These are phyloP conservation scores for Drosophila guanche DNA, from an alignment of 1,140 invertebrate species.

Conservation along the genomic window DNA sequence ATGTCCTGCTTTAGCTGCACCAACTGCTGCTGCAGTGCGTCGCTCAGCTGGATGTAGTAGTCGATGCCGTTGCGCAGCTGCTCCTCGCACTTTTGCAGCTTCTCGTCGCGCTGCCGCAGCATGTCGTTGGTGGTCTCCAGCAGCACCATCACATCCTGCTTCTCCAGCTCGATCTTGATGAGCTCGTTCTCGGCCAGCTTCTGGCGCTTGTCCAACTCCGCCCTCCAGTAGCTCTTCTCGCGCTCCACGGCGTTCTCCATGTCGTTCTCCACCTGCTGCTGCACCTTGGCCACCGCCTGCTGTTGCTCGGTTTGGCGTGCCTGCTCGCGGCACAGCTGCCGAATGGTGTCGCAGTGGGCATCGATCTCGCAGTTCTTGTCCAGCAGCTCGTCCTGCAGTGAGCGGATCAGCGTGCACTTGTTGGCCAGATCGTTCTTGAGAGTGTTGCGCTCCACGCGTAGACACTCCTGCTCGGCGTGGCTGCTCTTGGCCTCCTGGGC, in stretches of 20 bases:
- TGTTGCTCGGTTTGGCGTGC: conserved; percentile 79
- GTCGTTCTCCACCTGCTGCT: conserved; percentile 83
- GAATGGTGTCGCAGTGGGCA: conserved; percentile 72
- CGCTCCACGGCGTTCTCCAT: conserved; percentile 82
- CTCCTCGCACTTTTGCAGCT: conserved; percentile 83
- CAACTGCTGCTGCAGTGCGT: conserved; percentile 76
- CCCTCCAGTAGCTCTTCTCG: conserved; percentile 82
- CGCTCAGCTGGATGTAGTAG: conserved; percentile 77
- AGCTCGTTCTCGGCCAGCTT: conserved; percentile 84
- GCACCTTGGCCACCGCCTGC: conserved; percentile 83
- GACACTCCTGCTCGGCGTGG: conserved; percentile 73
- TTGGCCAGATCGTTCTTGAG: conserved; percentile 82
- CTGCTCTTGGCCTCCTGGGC: conserved; percentile 66
- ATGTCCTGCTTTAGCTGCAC: conserved; percentile 82
- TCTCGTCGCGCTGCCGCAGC: conserved; percentile 78
- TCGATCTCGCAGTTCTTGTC: conserved; percentile 83
- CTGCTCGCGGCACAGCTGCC: conserved; percentile 79
- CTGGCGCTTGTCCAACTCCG: conserved; percentile 85
- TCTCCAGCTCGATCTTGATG: conserved; percentile 84
- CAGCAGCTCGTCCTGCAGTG: conserved; percentile 80
- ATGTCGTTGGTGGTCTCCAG: conserved; percentile 82
- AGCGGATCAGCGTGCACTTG: conserved; percentile 75
- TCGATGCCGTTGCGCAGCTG: conserved; percentile 80
- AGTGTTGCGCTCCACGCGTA: conserved; percentile 79
- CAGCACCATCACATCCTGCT: conserved; percentile 83